Base-by-base conservation (phyloP, 1,140 invertebrate genomes). In the Sogatella furcifera region DNA sequence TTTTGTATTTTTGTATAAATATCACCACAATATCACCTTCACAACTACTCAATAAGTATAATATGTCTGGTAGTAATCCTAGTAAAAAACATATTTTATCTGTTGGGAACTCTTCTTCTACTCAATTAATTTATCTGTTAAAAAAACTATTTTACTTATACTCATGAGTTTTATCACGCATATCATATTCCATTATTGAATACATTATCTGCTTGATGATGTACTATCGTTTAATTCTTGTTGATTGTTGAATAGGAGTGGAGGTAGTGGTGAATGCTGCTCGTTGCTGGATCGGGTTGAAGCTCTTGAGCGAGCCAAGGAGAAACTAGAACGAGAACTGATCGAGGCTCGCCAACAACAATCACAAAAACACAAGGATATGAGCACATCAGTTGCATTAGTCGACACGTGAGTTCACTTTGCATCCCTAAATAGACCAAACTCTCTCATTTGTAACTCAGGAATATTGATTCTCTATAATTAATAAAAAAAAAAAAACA, bases 331-430 rank as follows among this genome's bases (percentile, higher is more conserved):
- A 52, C 59, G 71, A 0, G 74, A 78, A 55, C 62, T 78, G 0
- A 65, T 70, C 0, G 69, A 69, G n/a, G 71, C 69, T 28, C 59
- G 71, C 60, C 67, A 17, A 66, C 69, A 1, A 69, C 71, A 0
- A 59, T 46, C 0, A 62, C 69, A 1, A 70, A 71, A 21, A 14
- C 49, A 52, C 5, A 74, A 74, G 22, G 74, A 76, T 0, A 77
- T 77, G 74, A 72, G 62, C 19, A 65, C 71, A 1, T 77, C 76
- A 0, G 72, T 77, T 0, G 70, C 72, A 0, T 66, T 74, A 38
- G 53, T 9, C 52, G 55, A 38, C 1, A 38, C 3, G 55, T 55
- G 49, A 44, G 4, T 61, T 34, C 43, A 28, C 21, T 43, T 43
- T 54, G 38, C 55, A 43, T 28, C 42, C 52, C 19, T 55, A 11